A percentile compares a stretch with the other conserved stretches of the same genome.
Evolutionary conservation across 2,113 vertebrate genomes (phyloP).

Genomic region (Pongo abelii): DNA sequence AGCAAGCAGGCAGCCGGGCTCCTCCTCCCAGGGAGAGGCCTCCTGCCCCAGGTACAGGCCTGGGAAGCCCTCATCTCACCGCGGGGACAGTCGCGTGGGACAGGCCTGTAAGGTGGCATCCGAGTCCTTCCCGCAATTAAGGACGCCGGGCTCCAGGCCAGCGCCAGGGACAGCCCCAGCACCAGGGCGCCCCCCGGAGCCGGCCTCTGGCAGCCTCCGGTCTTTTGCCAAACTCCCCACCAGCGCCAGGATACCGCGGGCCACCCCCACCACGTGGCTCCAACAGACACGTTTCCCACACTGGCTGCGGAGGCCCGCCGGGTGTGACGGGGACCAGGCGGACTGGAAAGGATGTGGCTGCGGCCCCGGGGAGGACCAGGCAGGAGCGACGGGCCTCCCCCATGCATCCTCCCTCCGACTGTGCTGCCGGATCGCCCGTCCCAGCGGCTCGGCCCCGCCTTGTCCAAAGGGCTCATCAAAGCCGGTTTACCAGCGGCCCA

Average conservation of each 20-base stretch:
- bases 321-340: background rate
- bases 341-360: background rate
- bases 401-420: background rate
- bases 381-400: too few relatives aligned
- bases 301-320: background rate
- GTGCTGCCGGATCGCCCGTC: background rate
- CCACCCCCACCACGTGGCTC: background rate
- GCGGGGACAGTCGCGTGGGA: background rate
- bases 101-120: background rate
- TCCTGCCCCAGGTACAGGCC: background rate
- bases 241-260: background rate
- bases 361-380: background rate
- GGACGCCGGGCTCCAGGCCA: background rate
- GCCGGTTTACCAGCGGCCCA: background rate
- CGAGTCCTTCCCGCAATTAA: too few relatives aligned
- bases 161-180: background rate
- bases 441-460: background rate
- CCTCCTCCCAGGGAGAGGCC: background rate
- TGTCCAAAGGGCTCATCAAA: background rate
- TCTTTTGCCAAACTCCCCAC: background rate
- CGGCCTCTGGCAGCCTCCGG: background rate
- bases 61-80: background rate
- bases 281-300: background rate
- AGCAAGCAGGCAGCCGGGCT: too few relatives aligned
- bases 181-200: accelerated